Evolutionary conservation across 2,888 invertebrate genomes (phyloP).

Genomic region (Tetragnatha montana): DNA sequence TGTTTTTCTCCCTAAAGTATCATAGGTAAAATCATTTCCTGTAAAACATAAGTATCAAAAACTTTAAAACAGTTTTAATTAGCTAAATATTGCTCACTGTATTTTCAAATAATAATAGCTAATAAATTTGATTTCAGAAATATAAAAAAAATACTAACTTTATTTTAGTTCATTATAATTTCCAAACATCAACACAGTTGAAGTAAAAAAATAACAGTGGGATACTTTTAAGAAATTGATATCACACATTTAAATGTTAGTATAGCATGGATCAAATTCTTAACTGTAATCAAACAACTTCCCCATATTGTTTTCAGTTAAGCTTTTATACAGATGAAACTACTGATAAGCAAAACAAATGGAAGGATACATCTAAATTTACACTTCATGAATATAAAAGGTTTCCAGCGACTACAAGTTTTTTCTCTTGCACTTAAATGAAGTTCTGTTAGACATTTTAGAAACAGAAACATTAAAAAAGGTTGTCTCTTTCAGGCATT

Average conservation of each 20-base stretch:
- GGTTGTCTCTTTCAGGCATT: slow-evolving; percentile 33
- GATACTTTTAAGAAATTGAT: neutral
- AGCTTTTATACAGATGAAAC: slow-evolving; percentile 27
- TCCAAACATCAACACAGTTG: too few relatives aligned
- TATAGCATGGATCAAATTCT: neutral
- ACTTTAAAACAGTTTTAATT: too few relatives aligned
- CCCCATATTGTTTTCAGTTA: neutral
- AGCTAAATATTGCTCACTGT: too few relatives aligned
- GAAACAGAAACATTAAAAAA: slow-evolving; percentile 13
- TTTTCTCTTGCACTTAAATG: slow-evolving; percentile 40
- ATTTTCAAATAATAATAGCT: too few relatives aligned
- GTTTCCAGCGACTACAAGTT: slow-evolving; percentile 60
- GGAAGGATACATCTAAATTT: slow-evolving; percentile 39
- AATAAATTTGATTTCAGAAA: too few relatives aligned
- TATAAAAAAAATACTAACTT: too few relatives aligned
- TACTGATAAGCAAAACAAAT: slow-evolving; percentile 44
- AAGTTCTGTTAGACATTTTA: slow-evolving; percentile 41
- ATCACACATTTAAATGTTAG: neutral
- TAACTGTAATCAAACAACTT: neutral
- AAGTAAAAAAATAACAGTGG: too few relatives aligned
- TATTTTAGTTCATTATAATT: too few relatives aligned
- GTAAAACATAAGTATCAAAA: too few relatives aligned
- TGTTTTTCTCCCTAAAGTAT: too few relatives aligned
- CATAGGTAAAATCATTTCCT: too few relatives aligned
- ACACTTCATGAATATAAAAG: slow-evolving; percentile 57